Evolutionary conservation across 1,140 invertebrate genomes (phyloP), one percentile per base, ranked within the genome.

Genomic region (Paracyclopina nana): DNA sequence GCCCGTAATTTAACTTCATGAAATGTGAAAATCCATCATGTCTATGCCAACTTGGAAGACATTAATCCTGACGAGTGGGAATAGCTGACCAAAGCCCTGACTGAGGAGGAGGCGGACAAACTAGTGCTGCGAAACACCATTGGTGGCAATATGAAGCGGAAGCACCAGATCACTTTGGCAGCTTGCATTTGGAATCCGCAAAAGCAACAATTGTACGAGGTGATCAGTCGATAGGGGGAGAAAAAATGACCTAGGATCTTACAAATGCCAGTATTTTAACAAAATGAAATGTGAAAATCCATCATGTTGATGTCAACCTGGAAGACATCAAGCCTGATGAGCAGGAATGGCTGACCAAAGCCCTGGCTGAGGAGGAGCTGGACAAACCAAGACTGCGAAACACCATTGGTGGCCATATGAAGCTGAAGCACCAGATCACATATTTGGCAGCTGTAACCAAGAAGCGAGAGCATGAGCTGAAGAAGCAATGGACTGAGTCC

Each of bases 401-500:
- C 25, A 46, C 18, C 25, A 46, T 46, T 16, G 26, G 26, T 14
- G 44, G 44, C 6, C n/a, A 18, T 6, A n/a, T 11, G 9, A 46
- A 46, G 20, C 24, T 12, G 8, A 22, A 24, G 44, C 44, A 46
- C 26, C 44, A 46, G 26, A 46, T 46, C 44, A 46, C 44, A 6
- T 46, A 46, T 46, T 46, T 46, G 44, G 44, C 44, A 8, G n/a
- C n/a, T 8, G 16, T 25, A 11, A 25, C 44, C 44, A 46, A 46
- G 20, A 25, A n/a, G 9, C 18, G 26, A 9, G 44, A 46, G 20
- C 24, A 18, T 27, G 26, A 46, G 16, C 44, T 46, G 5, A n/a
- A 46, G 44, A 9, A 20, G 8, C n/a, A 46, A 46, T 46, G 44
- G 44, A 25, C 44, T 46, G 26, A 46, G 8, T 22, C 9, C 26